Base-by-base conservation (phyloP, 1,140 invertebrate genomes). In the Thaumetopoea pityocampa region DNA sequence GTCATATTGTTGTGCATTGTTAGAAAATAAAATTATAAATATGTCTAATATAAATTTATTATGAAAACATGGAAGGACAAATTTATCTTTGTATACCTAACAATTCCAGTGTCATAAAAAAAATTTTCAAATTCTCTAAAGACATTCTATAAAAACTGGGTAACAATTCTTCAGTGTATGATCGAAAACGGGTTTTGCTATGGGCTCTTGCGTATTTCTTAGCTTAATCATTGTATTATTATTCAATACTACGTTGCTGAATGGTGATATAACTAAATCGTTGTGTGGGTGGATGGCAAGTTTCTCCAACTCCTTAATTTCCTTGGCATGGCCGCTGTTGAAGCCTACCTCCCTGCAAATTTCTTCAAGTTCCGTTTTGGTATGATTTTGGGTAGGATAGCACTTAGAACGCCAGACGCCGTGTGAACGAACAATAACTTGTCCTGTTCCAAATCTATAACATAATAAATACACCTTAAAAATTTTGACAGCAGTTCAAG, bases 351-450 rank as follows among this genome's bases (percentile, higher is more conserved):
- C 60, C 14, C 62, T 43, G 30, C 79, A 83, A 24, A 83, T 79
- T 1, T 40, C 57, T 55, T 83, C 79, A 1, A 83, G 43, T 44
- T 81, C 66, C 2, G 65, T 54, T 45, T 61, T 81, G 7, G 77
- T 72, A 22, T 83, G 72, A n/a, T 66, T 67, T 23, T 60, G 38
- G 2, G 38, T 54, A 0, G 55, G 8, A 32, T 67, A 83, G 27
- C 79, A 83, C 51, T 83, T 83, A 1, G 77, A 64, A 20, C 62
- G 52, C 79, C 79, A 83, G 0, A 79, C 66, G 15, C 79, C 79
- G 23, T 79, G 70, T 0, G 67, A 65, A 0, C 72, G 57, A 1
- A 71, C 26, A 10, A 76, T 69, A 0, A 83, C 74, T 64, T 73
- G 62, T 3, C 79, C 79, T 1, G 55, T 70, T 3, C 79, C 79